phyloP scores from a whole-genome alignment of 2,113 vertebrate genomes.

The Ammospiza caudacuta region DNA sequence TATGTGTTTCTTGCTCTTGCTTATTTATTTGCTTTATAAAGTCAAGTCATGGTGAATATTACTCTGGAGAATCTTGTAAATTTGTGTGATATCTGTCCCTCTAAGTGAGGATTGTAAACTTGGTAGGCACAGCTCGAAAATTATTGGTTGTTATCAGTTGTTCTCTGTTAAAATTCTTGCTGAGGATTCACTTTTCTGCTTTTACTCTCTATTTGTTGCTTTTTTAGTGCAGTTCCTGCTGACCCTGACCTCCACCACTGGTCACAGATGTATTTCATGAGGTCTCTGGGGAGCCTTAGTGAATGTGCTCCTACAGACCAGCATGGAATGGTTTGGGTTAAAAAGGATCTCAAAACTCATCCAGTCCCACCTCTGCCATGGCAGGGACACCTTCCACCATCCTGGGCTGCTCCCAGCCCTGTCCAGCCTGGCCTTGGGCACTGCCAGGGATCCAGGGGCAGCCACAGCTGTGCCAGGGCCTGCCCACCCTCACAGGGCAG shows the following conservation, averaged over 20 bases:
- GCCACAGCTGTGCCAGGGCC: background rate
- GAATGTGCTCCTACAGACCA: background rate
- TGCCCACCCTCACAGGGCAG: rapidly evolving
- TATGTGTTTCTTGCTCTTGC: background rate
- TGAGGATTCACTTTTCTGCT: background rate
- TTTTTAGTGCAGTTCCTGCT: background rate
- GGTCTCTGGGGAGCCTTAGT: background rate
- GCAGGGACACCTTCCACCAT: background rate
- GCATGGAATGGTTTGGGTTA: background rate
- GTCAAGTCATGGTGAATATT: background rate
- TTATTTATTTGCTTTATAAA: background rate
- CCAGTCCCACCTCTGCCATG: background rate
- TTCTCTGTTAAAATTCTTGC: background rate
- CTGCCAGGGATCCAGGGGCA: background rate
- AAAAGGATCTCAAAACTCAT: rapidly evolving
- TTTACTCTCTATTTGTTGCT: background rate
- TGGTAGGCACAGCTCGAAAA: background rate
- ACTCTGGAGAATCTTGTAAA: background rate
- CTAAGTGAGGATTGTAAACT: background rate
- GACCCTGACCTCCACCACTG: rapidly evolving
- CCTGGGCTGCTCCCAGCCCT: background rate
- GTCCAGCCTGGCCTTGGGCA: background rate
- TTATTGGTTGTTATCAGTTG: rapidly evolving
- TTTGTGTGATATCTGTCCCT: background rate
- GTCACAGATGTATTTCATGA: rapidly evolving